Conservation (phyloP, 2,113 vertebrate genomes). For the Panthera uncia region DNA sequence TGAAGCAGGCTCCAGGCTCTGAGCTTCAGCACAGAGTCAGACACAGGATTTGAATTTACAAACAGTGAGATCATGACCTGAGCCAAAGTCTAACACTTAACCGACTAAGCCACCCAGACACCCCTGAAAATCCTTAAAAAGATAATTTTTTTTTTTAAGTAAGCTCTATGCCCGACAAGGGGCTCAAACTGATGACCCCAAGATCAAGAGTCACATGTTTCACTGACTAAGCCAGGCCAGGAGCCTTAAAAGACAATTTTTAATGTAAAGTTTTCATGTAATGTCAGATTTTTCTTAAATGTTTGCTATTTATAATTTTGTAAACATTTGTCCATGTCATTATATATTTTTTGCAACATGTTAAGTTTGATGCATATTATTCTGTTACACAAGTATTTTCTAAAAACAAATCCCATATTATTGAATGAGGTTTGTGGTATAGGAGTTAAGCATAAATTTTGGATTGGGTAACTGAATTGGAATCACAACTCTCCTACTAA, state of each 20-base stretch:
- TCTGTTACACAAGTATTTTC: not conserved
- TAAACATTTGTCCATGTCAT: not conserved
- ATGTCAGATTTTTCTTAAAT: not conserved
- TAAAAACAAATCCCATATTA: not conserved
- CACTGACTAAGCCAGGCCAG: not conserved
- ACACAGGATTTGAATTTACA: no score
- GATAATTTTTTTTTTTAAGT: not conserved
- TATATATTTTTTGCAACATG: not conserved
- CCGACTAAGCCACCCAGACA: no score
- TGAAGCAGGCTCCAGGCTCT: no score
- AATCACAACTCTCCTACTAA: not conserved
- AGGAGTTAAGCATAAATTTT: not conserved
- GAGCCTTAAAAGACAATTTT: not conserved
- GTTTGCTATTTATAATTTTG: constrained; percentile 6
- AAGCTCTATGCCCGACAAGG: not conserved
- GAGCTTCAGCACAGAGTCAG: no score
- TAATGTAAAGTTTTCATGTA: not conserved
- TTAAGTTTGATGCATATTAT: not conserved
- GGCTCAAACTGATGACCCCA: not conserved
- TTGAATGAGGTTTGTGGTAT: not conserved
- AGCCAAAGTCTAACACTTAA: no score
- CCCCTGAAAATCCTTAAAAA: not conserved
- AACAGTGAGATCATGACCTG: no score
- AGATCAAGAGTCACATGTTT: not conserved
- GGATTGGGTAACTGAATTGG: not conserved